A percentile compares a stretch with the other conserved stretches of the same genome.
phyloP scores from a whole-genome alignment of 2,113 vertebrate genomes.

The Notarius lentiginosus region DNA sequence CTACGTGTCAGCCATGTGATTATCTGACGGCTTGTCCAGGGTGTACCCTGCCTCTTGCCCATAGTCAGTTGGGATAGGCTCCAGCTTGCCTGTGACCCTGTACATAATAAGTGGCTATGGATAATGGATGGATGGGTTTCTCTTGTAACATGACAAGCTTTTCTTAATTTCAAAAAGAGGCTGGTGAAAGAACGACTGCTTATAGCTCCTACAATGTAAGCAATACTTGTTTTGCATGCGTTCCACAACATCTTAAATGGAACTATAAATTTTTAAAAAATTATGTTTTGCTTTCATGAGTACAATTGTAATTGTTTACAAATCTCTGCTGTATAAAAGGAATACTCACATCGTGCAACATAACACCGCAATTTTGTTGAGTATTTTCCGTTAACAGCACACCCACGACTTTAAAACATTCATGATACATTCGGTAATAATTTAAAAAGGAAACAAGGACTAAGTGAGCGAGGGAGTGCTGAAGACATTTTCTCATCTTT shows the following conservation, averaged over 20 bases:
- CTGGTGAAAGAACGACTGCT: background rate
- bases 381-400: background rate
- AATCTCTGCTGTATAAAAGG: background rate
- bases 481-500: slow-evolving; percentile 26
- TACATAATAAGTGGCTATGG: no score
- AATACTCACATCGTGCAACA: background rate
- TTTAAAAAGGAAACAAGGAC: background rate
- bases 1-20: no score
- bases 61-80: no score
- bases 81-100: no score
- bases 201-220: background rate
- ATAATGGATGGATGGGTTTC: no score
- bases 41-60: no score
- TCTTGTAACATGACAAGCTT: background rate
- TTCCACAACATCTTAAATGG: background rate
- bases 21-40: no score
- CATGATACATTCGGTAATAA: background rate
- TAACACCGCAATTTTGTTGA: no score
- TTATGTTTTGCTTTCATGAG: background rate
- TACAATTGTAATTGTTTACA: background rate
- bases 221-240: background rate
- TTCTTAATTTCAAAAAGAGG: background rate
- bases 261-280: background rate
- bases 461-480: background rate
- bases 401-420: background rate